Evolutionary conservation across 2,888 invertebrate genomes (phyloP).

Genomic region (Eupeodes latifasciatus): DNA sequence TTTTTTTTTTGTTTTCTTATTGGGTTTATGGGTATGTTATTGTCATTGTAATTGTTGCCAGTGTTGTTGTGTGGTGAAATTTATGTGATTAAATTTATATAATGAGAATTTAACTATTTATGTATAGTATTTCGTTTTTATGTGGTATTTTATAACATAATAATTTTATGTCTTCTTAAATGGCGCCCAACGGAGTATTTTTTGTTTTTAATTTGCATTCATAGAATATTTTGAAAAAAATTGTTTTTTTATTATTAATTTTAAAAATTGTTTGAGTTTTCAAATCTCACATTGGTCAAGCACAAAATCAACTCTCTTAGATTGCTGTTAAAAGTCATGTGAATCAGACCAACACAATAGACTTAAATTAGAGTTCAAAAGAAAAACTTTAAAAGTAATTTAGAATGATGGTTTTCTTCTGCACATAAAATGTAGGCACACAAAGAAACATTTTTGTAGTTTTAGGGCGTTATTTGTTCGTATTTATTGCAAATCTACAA

Average conservation of each 20-base stretch:
- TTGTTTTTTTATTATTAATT: not conserved
- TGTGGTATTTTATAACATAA: too few species aligned
- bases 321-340: too few species aligned
- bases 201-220: not conserved
- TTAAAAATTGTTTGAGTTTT: not conserved
- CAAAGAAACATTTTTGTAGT: too few species aligned
- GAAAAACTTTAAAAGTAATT: too few species aligned
- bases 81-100: conserved; percentile 9
- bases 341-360: too few species aligned
- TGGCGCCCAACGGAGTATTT: not conserved
- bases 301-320: too few species aligned
- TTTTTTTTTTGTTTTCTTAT: not conserved
- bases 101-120: not conserved
- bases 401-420: too few species aligned
- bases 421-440: too few species aligned
- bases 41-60: not conserved
- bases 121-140: not conserved
- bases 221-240: not conserved
- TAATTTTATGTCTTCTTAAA: not conserved
- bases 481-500: too few species aligned
- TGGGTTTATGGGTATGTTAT: conserved; percentile 16
- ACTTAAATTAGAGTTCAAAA: too few species aligned
- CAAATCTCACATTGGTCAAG: too few species aligned
- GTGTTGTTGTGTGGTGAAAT: conserved; percentile 24
- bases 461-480: too few species aligned